Base-by-base conservation (phyloP, 2,888 invertebrate genomes). In the Ecliptopera silaceata region DNA sequence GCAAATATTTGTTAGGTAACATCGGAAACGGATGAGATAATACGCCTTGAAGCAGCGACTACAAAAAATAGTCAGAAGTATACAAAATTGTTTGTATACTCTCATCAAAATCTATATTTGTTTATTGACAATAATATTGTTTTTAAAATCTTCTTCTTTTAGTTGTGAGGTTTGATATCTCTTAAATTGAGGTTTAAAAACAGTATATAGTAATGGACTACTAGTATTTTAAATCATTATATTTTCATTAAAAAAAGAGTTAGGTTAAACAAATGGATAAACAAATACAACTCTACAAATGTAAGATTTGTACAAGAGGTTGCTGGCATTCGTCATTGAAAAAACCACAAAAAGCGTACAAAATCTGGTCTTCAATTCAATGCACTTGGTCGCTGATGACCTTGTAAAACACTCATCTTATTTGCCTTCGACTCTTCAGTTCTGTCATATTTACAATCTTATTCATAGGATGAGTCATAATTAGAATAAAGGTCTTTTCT, bases 381-480 rank as follows among this genome's bases (percentile, higher is more conserved):
- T 38, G 22, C 43, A 26, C 49, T 34, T 18, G 20, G 38, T 22
- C 22, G 26, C 18, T 38, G 29, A 81, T 84, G 86, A 88, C 88
- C 87, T 88, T 89, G 88, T 72, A 85, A 86, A 86, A 86, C 84
- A 74, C 82, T 70, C 41, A 45, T 54, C 34, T 41, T 29, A 39
- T 53, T 55, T 41, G 31, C n/a, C 18, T 45, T 31, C 36, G 32
- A 44, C 22, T 6, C 26, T 5, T 26, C 26, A 38, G 17, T 20
- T 42, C 29, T 15, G 42, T 43, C 41, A 44, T 50, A 12, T n/a
- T n/a, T n/a, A n/a, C n/a, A n/a, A n/a, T n/a, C n/a, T n/a, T 39
- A 42, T 20, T 22, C 17, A 34, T 15, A 49, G 32, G 15, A 46
- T 58, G 39, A 39, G 17, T 46, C 41, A 53, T 6, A 4, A 12